These are phyloP conservation scores for Hydra vulgaris DNA, from an alignment of 30 jellyfish, hydroid and myxozoan species.

Conservation along the genomic window DNA sequence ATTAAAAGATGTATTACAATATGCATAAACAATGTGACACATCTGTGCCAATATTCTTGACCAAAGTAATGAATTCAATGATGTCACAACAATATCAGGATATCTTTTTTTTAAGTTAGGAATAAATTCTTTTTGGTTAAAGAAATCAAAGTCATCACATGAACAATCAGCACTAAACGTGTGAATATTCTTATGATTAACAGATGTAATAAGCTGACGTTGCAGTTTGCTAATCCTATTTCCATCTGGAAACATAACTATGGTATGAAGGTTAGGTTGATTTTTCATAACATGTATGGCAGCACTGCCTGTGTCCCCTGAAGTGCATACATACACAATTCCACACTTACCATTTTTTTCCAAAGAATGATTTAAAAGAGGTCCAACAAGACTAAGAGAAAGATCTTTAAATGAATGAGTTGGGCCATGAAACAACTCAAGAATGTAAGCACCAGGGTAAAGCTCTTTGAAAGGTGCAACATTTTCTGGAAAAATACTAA, in stretches of 20 bases:
- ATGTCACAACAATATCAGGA: constrained; percentile 21
- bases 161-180: constrained; percentile 48
- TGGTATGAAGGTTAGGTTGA: constrained; percentile 19
- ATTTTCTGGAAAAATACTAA: constrained; percentile 34
- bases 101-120: constrained; percentile 10
- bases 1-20: constrained; percentile 22
- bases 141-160: constrained; percentile 52
- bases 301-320: constrained; percentile 97
- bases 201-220: constrained; percentile 60
- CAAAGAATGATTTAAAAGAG: constrained; percentile 21
- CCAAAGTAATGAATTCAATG: constrained; percentile 51
- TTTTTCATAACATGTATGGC: constrained; percentile 48
- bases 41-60: constrained; percentile 52
- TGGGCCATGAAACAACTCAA: constrained; percentile 89
- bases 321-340: constrained; percentile 51
- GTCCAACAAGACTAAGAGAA: constrained; percentile 34
- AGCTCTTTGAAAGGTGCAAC: constrained; percentile 36
- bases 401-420: constrained; percentile 71
- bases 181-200: constrained; percentile 43
- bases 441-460: constrained; percentile 24
- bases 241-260: constrained; percentile 53
- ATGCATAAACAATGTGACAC: constrained; percentile 47
- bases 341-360: constrained; percentile 8
- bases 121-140: constrained; percentile 5
- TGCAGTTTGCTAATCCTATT: constrained; percentile 62